phyloP scores from a whole-genome alignment of 2,888 invertebrate genomes.

The Andrena trimmerana region DNA sequence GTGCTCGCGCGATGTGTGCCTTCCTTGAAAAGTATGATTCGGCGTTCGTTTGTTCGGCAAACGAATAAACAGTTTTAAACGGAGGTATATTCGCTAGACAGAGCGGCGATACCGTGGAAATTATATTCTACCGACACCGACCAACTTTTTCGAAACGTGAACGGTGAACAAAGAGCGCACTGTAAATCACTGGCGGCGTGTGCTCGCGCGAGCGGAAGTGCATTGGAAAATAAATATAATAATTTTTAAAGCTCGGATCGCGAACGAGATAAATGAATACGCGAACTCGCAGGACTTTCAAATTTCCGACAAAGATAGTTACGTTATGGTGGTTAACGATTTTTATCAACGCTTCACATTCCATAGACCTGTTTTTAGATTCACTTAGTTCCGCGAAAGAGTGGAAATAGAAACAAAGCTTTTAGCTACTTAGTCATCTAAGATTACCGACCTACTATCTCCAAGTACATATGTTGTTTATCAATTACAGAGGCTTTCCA shows the following conservation, averaged over 20 bases:
- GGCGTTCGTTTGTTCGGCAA: slow-evolving; percentile 26
- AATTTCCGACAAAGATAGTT: no score
- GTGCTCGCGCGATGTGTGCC: not conserved
- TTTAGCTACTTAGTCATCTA: not conserved
- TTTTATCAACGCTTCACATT: no score
- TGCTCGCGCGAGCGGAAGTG: slow-evolving; percentile 11
- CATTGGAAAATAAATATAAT: slow-evolving; percentile 18
- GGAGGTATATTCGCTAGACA: not conserved
- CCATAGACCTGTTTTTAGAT: no score
- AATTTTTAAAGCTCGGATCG: slow-evolving; percentile 20
- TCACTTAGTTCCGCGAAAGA: not conserved
- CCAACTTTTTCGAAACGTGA: slow-evolving; percentile 19
- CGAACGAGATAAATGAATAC: slow-evolving; percentile 11
- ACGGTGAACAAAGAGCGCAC: not conserved
- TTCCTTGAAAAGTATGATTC: slow-evolving; percentile 21
- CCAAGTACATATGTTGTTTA: not conserved
- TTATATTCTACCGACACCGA: slow-evolving; percentile 17
- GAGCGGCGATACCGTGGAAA: not conserved
- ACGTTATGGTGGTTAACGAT: no score
- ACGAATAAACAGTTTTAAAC: slow-evolving; percentile 22
- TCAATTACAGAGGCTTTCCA: slow-evolving; percentile 14
- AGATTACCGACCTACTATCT: not conserved
- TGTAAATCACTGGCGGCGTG: not conserved
- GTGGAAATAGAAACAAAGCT: not conserved
- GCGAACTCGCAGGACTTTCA: no score